phyloP scores from a whole-genome alignment of 2,113 vertebrate species.

The Toxotes jaculatrix region DNA sequence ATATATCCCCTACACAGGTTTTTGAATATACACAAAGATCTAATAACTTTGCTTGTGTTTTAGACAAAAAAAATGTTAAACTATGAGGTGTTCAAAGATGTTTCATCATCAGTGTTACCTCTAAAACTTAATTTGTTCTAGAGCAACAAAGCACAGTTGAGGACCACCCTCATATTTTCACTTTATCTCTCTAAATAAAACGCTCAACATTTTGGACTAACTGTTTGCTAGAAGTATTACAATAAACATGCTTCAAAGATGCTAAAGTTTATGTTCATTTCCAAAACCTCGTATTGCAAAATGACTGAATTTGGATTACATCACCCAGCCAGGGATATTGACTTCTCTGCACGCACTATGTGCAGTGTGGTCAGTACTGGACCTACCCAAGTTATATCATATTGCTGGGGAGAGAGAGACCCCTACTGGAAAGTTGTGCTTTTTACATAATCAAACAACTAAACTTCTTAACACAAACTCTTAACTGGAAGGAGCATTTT shows the following conservation, averaged over 20 bases:
- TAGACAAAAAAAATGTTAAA: background rate
- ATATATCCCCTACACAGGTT: background rate
- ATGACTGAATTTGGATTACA: slow-evolving; percentile 1
- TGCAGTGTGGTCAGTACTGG: too few species aligned
- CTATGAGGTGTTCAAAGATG: background rate
- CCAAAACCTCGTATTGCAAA: background rate
- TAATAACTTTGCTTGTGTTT: background rate
- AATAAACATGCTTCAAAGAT: slow-evolving; percentile 10
- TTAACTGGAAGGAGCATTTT: background rate
- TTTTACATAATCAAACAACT: background rate
- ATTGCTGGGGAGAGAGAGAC: slow-evolving; percentile 42
- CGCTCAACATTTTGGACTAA: background rate
- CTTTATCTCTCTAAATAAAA: background rate
- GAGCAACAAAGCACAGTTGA: background rate
- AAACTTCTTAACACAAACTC: background rate
- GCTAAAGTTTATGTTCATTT: background rate
- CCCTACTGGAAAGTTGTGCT: slow-evolving; percentile 26
- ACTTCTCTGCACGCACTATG: too few species aligned
- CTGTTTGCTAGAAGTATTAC: background rate
- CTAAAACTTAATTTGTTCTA: too few species aligned
- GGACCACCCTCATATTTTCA: background rate
- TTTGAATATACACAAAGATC: background rate
- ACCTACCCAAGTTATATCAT: background rate
- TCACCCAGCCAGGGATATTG: background rate
- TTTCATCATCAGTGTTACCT: background rate